Conservation (phyloP, 2,888 invertebrate genomes). For the Coelinius sp. region DNA sequence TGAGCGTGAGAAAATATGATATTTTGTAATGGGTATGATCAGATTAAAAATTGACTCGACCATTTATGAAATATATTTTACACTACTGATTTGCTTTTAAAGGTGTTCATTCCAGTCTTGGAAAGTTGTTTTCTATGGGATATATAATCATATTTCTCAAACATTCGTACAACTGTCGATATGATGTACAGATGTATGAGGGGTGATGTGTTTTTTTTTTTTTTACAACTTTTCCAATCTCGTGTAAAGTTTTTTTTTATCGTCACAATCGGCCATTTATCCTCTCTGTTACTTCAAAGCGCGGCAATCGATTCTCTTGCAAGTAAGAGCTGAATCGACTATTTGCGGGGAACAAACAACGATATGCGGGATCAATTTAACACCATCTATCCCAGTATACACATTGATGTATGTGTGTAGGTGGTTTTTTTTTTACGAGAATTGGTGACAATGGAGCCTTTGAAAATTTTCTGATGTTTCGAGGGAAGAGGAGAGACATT, state of each 20-base stretch:
- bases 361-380: slow-evolving; percentile 27
- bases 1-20: not conserved
- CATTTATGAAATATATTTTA: no score
- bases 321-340: slow-evolving; percentile 22
- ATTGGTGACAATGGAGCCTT: slow-evolving; percentile 1
- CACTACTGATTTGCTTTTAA: no score
- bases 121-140: not conserved
- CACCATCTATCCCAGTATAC: not conserved
- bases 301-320: slow-evolving; percentile 13
- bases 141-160: slow-evolving; percentile 19
- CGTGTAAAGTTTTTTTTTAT: slow-evolving; percentile 24
- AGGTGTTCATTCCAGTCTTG: not conserved
- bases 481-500: not conserved
- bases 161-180: not conserved
- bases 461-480: not conserved
- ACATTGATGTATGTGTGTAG: not conserved
- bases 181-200: slow-evolving; percentile 5
- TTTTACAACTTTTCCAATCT: slow-evolving; percentile 26
- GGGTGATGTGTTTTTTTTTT: not conserved
- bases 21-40: not conserved
- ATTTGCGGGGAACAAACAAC: slow-evolving; percentile 25
- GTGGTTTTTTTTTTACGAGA: not conserved
- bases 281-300: slow-evolving; percentile 25
- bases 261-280: slow-evolving; percentile 24
- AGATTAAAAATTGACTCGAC: no score